These are phyloP conservation scores for Glossosoma conforme DNA, from an alignment of 1,140 invertebrate genomes.

Conservation along the genomic window DNA sequence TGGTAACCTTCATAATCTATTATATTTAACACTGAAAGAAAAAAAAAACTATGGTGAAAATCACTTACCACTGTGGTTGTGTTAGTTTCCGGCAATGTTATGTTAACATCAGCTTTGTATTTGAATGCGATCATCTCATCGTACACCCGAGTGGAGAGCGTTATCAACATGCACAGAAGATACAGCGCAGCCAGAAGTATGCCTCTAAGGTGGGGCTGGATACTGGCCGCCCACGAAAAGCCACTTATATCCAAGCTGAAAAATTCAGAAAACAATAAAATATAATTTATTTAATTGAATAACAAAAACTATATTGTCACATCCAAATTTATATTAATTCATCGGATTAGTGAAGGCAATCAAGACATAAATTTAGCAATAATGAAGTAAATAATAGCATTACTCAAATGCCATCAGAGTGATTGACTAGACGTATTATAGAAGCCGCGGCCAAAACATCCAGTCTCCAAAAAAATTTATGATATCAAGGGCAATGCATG, in stretches of 20 bases:
- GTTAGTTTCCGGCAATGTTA: slow-evolving; percentile 14
- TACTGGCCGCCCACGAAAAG: slow-evolving; percentile 19
- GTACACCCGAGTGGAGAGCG: slow-evolving; percentile 42
- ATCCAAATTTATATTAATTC: too few relatives aligned
- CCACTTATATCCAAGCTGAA: slow-evolving; percentile 21
- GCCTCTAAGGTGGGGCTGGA: slow-evolving; percentile 44
- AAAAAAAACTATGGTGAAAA: not conserved
- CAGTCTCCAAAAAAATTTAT: too few relatives aligned
- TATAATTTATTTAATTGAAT: too few relatives aligned
- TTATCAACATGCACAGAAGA: slow-evolving; percentile 42
- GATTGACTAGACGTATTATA: too few relatives aligned
- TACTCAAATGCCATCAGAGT: too few relatives aligned
- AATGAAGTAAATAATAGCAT: too few relatives aligned
- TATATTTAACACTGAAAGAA: not conserved
- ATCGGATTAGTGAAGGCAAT: too few relatives aligned
- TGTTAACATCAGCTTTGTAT: slow-evolving; percentile 31
- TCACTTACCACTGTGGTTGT: slow-evolving; percentile 13
- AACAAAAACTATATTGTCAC: too few relatives aligned
- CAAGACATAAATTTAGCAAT: too few relatives aligned
- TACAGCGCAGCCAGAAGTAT: slow-evolving; percentile 44
- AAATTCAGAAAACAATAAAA: not conserved
- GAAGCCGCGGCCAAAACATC: too few relatives aligned
- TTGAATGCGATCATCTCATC: slow-evolving; percentile 49
- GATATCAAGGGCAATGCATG: too few relatives aligned
- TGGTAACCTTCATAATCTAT: too few relatives aligned